Conservation (phyloP, 2,888 invertebrate species). For the Theretra japonica region DNA sequence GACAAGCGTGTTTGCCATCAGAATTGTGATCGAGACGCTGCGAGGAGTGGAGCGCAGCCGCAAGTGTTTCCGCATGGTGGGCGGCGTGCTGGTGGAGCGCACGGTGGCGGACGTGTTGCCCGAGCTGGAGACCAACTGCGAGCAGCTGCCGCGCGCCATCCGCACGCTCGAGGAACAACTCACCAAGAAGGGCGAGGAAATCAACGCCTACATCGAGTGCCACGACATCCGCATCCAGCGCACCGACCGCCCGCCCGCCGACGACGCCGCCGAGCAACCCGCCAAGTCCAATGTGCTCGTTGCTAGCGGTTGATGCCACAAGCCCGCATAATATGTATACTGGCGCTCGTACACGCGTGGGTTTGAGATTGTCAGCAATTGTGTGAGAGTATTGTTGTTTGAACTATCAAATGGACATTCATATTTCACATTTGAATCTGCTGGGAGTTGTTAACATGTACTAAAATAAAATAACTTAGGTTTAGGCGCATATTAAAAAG, state of each 20-base stretch:
- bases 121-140: conserved; percentile 90
- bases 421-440: neutral
- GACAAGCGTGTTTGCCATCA: conserved; percentile 62
- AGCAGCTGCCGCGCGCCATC: conserved; percentile 92
- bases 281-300: conserved; percentile 85
- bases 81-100: conserved; percentile 96
- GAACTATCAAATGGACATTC: neutral
- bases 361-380: neutral
- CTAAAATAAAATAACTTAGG: conserved; percentile 7
- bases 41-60: conserved; percentile 92
- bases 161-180: conserved; percentile 92
- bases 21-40: conserved; percentile 97
- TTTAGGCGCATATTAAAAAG: neutral
- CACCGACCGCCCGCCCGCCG: conserved; percentile 55
- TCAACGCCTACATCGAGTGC: conserved; percentile 96
- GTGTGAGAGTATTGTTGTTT: neutral
- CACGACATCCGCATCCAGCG: conserved; percentile 93
- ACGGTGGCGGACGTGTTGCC: conserved; percentile 96
- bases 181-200: conserved; percentile 93
- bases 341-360: neutral
- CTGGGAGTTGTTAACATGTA: neutral
- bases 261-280: conserved; percentile 52
- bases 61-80: conserved; percentile 96
- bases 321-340: neutral
- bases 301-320: conserved; percentile 61